Evolutionary conservation across 2,113 vertebrate species (phyloP).

Genomic region (Calidris pygmaea): DNA sequence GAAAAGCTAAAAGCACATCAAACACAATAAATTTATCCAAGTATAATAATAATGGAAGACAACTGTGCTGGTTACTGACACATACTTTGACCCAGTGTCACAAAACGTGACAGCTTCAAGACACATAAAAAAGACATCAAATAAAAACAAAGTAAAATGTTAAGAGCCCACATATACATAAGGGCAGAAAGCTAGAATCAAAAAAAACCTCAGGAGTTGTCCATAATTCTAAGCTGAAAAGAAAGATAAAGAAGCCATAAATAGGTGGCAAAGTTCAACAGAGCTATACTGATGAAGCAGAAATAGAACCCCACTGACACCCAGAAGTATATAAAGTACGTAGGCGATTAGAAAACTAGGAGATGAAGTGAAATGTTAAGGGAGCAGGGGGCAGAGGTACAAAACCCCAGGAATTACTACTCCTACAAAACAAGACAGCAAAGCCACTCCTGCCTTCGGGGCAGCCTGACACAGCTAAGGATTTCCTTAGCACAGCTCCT

Average conservation of each 20-base stretch:
- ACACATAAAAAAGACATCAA: background rate
- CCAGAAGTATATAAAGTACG: background rate
- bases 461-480: background rate
- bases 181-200: background rate
- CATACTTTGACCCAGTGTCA: background rate
- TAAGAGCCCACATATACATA: background rate
- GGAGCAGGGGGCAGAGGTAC: background rate
- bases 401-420: background rate
- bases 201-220: background rate
- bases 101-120: background rate
- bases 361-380: background rate
- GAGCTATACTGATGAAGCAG: background rate
- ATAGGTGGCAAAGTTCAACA: background rate
- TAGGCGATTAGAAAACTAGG: accelerated
- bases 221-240: background rate
- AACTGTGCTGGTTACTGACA: background rate
- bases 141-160: background rate
- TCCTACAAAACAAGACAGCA: background rate
- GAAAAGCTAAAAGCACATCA: slow-evolving; percentile 21
- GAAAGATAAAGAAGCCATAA: background rate
- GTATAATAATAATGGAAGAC: background rate
- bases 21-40: background rate
- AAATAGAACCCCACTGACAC: background rate
- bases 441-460: background rate
- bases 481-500: background rate